Conservation (phyloP, 1,140 invertebrate species). For the Epicauta chinensis region DNA sequence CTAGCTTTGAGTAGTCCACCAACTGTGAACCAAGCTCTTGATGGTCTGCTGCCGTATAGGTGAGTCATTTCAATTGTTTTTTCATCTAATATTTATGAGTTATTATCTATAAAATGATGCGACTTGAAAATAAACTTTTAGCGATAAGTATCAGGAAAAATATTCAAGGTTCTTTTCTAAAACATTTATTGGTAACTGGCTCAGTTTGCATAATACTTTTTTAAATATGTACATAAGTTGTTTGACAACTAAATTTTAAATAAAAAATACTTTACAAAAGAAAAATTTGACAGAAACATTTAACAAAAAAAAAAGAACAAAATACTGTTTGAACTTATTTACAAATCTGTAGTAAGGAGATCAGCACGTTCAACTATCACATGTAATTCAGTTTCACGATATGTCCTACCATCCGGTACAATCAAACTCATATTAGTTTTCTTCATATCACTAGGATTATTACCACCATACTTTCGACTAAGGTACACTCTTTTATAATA, state of each 20-base stretch:
- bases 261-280: not conserved
- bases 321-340: slow-evolving; percentile 29
- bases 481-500: slow-evolving; percentile 33
- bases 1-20: slow-evolving; percentile 83
- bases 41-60: slow-evolving; percentile 83
- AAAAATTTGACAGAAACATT: not conserved
- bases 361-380: slow-evolving; percentile 76
- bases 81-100: not conserved
- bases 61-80: slow-evolving; percentile 52
- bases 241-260: not conserved
- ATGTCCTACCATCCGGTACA: slow-evolving; percentile 70
- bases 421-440: slow-evolving; percentile 51
- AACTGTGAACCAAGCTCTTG: slow-evolving; percentile 82
- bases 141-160: no score
- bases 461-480: slow-evolving; percentile 39
- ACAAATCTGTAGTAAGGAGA: slow-evolving; percentile 71
- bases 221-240: slow-evolving; percentile 2
- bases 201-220: slow-evolving; percentile 9
- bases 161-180: slow-evolving; percentile 1
- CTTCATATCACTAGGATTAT: slow-evolving; percentile 42
- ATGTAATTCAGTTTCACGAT: slow-evolving; percentile 77
- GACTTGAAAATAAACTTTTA: no score
- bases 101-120: no score
- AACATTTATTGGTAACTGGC: slow-evolving; percentile 7
- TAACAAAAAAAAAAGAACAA: no score